A percentile compares a stretch with the other conserved stretches of the same genome.
phyloP scores from a whole-genome alignment of 2,113 vertebrate species.

The Chlamydotis undulata region DNA sequence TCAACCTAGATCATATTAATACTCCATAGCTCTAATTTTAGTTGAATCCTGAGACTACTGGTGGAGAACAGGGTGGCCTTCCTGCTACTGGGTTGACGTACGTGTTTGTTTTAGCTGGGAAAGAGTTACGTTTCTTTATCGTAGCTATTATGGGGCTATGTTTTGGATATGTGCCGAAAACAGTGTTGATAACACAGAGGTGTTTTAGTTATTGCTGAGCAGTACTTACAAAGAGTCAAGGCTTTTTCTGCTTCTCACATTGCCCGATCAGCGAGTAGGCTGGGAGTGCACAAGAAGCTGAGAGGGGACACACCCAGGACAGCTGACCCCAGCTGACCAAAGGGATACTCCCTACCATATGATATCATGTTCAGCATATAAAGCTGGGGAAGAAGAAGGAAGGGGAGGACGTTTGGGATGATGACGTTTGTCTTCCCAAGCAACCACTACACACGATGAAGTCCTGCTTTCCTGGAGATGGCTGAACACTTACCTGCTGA shows the following conservation, averaged over 20 bases:
- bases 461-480: neutral
- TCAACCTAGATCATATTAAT: neutral
- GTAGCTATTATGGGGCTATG: neutral
- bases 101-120: neutral
- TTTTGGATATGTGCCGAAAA: neutral
- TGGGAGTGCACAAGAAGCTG: fast-evolving
- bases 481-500: fast-evolving
- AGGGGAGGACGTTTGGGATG: fast-evolving
- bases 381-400: neutral
- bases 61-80: neutral
- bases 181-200: neutral
- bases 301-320: neutral
- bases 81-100: neutral
- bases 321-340: neutral
- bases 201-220: neutral
- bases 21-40: neutral
- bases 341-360: neutral
- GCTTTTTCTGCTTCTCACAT: neutral
- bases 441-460: fast-evolving
- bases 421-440: neutral
- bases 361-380: neutral
- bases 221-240: neutral
- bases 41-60: neutral
- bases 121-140: neutral
- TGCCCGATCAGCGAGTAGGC: fast-evolving